Conservation (phyloP, 1,140 invertebrate species). For the Nixonia krombeini region DNA sequence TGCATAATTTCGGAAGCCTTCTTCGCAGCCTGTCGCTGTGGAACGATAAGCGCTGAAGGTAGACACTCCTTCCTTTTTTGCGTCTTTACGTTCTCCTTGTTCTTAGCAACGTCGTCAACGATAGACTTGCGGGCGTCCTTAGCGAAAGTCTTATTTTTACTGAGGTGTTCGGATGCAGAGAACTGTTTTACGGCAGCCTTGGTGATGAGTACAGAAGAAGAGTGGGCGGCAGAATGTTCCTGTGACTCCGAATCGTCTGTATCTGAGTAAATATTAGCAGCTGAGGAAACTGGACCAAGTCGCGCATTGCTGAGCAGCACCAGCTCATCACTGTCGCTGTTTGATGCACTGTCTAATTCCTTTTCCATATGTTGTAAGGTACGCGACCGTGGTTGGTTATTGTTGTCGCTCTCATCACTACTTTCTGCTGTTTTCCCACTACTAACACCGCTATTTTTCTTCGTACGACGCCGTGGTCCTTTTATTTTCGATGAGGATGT, state of each 20-base stretch:
- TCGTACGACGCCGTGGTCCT: slow-evolving; percentile 54
- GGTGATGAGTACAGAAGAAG: slow-evolving; percentile 75
- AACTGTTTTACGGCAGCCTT: slow-evolving; percentile 90
- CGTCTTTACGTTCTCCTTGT: slow-evolving; percentile 75
- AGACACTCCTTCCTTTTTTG: slow-evolving; percentile 76
- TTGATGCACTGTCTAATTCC: slow-evolving; percentile 75
- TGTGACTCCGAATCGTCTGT: slow-evolving; percentile 79
- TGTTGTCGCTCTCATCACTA: slow-evolving; percentile 58
- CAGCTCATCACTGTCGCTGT: slow-evolving; percentile 83
- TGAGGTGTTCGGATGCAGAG: slow-evolving; percentile 66
- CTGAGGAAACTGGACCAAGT: slow-evolving; percentile 57
- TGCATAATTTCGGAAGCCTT: slow-evolving; percentile 90
- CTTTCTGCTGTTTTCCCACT: slow-evolving; percentile 52
- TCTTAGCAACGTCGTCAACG: slow-evolving; percentile 52
- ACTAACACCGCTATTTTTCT: slow-evolving; percentile 58
- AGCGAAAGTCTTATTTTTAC: slow-evolving; percentile 56
- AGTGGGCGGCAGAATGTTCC: slow-evolving; percentile 64
- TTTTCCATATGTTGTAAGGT: slow-evolving; percentile 80
- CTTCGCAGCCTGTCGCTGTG: slow-evolving; percentile 90
- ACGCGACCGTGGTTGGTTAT: slow-evolving; percentile 66
- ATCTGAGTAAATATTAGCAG: slow-evolving; percentile 83
- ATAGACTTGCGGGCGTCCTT: slow-evolving; percentile 55
- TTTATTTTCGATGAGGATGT: slow-evolving; percentile 50
- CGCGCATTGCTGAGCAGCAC: slow-evolving; percentile 73
- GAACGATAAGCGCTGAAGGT: slow-evolving; percentile 88